Conservation (phyloP, 2,888 invertebrate species). For the Synergus itoensis region DNA sequence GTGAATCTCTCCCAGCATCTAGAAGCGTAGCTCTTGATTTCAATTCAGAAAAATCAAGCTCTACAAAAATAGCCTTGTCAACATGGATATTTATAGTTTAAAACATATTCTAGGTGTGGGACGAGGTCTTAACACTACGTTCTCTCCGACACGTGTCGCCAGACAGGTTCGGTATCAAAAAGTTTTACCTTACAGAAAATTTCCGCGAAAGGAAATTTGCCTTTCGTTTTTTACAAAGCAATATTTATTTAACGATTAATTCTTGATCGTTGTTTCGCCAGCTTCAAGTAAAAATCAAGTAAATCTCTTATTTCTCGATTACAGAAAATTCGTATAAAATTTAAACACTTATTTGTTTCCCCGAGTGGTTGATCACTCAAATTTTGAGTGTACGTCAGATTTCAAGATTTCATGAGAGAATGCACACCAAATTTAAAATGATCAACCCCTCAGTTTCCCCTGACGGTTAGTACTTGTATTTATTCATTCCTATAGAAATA, state of each 20-base stretch:
- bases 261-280: conserved; percentile 11
- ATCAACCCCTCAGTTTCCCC: no score
- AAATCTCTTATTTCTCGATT: conserved; percentile 13
- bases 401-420: no score
- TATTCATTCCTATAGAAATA: conserved; percentile 30
- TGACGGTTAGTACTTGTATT: conserved; percentile 1
- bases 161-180: conserved; percentile 19
- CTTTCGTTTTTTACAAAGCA: conserved; percentile 16
- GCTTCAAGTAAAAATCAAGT: conserved; percentile 5
- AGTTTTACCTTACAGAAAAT: background rate
- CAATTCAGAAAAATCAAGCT: conserved; percentile 9
- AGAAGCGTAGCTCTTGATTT: conserved; percentile 26
- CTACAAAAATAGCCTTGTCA: conserved; percentile 6
- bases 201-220: conserved; percentile 9
- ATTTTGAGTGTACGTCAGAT: background rate
- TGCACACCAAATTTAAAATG: no score
- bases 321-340: background rate
- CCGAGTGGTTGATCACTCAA: background rate
- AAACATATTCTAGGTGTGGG: conserved; percentile 29
- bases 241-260: conserved; percentile 24
- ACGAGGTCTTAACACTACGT: conserved; percentile 1
- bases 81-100: background rate
- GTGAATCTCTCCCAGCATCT: conserved; percentile 37
- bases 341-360: background rate
- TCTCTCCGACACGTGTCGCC: conserved; percentile 14